A percentile compares a stretch with the other conserved stretches of the same genome.
Conservation (phyloP, 1,140 invertebrate genomes). For the Acromyrmex charruanus region DNA sequence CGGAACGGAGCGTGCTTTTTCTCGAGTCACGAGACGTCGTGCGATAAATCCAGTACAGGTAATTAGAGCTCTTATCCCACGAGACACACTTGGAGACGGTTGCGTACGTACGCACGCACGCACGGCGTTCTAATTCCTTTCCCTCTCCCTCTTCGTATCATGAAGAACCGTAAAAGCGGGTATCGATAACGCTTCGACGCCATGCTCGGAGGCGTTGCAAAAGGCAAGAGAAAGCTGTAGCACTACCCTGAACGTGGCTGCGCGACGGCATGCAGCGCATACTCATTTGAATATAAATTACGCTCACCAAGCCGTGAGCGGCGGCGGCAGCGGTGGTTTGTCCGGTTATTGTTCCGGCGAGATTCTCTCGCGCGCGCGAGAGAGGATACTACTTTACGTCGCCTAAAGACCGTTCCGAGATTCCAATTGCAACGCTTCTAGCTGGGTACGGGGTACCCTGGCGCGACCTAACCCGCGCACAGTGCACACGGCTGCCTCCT, state of each 20-base stretch:
- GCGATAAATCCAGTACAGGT: constrained; percentile 34
- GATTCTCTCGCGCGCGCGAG: constrained; percentile 69
- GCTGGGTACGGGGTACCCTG: background rate
- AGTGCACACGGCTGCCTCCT: background rate
- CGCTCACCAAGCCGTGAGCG: constrained; percentile 70
- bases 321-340: constrained; percentile 68
- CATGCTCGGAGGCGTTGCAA: constrained; percentile 65
- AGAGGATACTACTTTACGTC: constrained; percentile 75
- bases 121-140: constrained; percentile 37
- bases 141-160: background rate
- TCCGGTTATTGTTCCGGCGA: constrained; percentile 80
- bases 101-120: background rate
- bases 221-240: constrained; percentile 73
- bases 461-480: constrained; percentile 26
- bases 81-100: constrained; percentile 14
- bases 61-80: constrained; percentile 46
- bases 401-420: constrained; percentile 57
- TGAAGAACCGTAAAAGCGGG: constrained; percentile 33
- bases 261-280: constrained; percentile 75
- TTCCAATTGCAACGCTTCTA: constrained; percentile 57
- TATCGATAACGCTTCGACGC: constrained; percentile 62
- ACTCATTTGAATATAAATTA: constrained; percentile 84
- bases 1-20: background rate
- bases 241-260: constrained; percentile 72
- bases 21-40: constrained; percentile 15